Conservation (phyloP, 1,140 invertebrate genomes). For the Pogonomyrmex californicus region DNA sequence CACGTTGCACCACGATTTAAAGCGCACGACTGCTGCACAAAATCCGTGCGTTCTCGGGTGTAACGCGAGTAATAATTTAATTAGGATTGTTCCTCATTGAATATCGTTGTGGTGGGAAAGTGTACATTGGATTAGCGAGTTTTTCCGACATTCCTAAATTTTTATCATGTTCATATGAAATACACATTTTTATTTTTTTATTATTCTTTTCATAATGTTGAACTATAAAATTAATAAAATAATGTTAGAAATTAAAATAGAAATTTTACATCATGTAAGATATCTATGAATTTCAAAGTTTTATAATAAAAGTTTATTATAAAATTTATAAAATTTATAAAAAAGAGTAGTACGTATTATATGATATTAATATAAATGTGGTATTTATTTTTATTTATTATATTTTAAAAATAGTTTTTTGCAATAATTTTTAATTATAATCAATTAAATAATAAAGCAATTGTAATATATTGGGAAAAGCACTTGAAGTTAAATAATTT, state of each 20-base stretch:
- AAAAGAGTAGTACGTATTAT: neutral
- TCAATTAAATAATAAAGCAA: neutral
- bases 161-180: neutral
- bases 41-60: conserved; percentile 6
- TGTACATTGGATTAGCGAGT: no score
- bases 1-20: conserved; percentile 20
- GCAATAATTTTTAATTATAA: neutral
- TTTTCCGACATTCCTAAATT: neutral
- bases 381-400: neutral
- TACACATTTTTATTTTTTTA: neutral
- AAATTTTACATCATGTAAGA: neutral
- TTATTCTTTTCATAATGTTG: neutral
- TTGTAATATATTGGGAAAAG: neutral
- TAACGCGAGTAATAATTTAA: conserved; percentile 24
- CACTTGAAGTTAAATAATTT: neutral
- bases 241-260: neutral
- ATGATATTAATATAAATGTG: neutral
- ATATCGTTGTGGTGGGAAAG: neutral
- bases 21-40: neutral
- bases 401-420: neutral
- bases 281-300: neutral
- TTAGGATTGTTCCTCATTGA: conserved; percentile 25
- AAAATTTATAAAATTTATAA: neutral
- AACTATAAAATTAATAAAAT: neutral
- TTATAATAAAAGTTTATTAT: neutral